Evolutionary conservation across 2,113 vertebrate genomes (phyloP).

Genomic region (Trematomus loennbergii): DNA sequence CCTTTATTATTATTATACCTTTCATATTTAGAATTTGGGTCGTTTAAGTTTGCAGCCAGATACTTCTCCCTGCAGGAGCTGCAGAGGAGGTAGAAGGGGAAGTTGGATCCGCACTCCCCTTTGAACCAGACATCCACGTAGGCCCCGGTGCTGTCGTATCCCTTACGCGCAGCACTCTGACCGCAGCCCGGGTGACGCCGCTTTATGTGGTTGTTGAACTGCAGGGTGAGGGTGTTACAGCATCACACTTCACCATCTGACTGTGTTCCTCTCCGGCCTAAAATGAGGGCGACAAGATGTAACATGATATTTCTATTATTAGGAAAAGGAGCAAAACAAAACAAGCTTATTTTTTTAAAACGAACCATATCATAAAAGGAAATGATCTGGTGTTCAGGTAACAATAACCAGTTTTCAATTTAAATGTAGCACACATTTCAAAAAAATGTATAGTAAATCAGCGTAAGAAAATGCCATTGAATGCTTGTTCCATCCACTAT

Average conservation of each 20-base stretch:
- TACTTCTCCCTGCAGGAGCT: slow-evolving; percentile 85
- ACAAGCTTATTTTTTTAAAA: not conserved
- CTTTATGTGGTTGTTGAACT: slow-evolving; percentile 87
- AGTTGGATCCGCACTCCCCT: slow-evolving; percentile 87
- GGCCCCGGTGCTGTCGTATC: slow-evolving; percentile 86
- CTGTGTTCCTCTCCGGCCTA: slow-evolving; percentile 82
- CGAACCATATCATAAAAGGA: no score
- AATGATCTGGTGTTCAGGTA: no score
- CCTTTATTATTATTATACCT: slow-evolving; percentile 61
- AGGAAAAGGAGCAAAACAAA: not conserved
- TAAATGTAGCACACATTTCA: no score
- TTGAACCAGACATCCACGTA: slow-evolving; percentile 89
- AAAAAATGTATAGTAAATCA: no score
- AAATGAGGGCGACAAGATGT: not conserved
- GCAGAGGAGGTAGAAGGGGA: slow-evolving; percentile 87
- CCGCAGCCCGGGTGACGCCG: slow-evolving; percentile 86
- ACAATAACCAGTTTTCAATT: no score
- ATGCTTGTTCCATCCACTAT: no score
- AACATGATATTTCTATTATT: not conserved
- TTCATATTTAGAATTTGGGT: slow-evolving; percentile 75
- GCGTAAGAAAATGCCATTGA: no score
- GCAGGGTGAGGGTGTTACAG: slow-evolving; percentile 84
- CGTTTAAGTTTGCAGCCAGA: slow-evolving; percentile 75
- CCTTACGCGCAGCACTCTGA: slow-evolving; percentile 84
- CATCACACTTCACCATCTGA: slow-evolving; percentile 88